A percentile compares a stretch with the other conserved stretches of the same genome.
Evolutionary conservation across 2,888 invertebrate species (phyloP).

Genomic region (Agonum fuliginosum): DNA sequence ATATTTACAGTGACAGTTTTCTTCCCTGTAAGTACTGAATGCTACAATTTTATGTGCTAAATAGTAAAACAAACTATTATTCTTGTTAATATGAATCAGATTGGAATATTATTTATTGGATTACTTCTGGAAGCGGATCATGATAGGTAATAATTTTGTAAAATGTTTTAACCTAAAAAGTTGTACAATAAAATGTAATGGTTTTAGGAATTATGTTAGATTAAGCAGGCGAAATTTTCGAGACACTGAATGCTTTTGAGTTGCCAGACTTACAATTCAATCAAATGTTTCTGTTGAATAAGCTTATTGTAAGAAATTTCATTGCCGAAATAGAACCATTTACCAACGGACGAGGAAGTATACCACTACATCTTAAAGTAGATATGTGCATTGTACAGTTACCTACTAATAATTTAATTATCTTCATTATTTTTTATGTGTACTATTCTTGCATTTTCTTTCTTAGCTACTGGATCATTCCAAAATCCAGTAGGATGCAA

Average conservation of each 20-base stretch:
- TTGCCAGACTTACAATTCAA: conserved; percentile 30
- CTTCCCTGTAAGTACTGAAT: too few relatives aligned
- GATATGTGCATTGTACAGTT: not conserved
- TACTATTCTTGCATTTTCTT: too few relatives aligned
- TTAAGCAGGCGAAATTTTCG: conserved; percentile 31
- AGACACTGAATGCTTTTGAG: conserved; percentile 40
- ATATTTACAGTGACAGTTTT: too few relatives aligned
- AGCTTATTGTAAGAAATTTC: not conserved
- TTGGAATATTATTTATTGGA: too few relatives aligned
- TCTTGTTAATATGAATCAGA: too few relatives aligned
- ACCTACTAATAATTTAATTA: not conserved
- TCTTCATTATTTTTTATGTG: not conserved
- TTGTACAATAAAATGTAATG: too few relatives aligned
- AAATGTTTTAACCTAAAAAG: too few relatives aligned
- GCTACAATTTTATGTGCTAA: too few relatives aligned
- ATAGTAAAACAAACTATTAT: too few relatives aligned
- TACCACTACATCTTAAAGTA: conserved; percentile 19
- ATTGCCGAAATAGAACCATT: conserved; percentile 25
- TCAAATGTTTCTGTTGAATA: conserved; percentile 34
- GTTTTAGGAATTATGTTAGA: too few relatives aligned
- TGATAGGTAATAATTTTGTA: too few relatives aligned
- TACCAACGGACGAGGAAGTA: not conserved
- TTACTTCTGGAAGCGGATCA: too few relatives aligned
- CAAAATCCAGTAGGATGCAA: conserved; percentile 34
- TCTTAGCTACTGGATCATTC: conserved; percentile 24